Evolutionary conservation across 2,113 vertebrate genomes (phyloP).

Genomic region (Neolamprologus cancellatus): DNA sequence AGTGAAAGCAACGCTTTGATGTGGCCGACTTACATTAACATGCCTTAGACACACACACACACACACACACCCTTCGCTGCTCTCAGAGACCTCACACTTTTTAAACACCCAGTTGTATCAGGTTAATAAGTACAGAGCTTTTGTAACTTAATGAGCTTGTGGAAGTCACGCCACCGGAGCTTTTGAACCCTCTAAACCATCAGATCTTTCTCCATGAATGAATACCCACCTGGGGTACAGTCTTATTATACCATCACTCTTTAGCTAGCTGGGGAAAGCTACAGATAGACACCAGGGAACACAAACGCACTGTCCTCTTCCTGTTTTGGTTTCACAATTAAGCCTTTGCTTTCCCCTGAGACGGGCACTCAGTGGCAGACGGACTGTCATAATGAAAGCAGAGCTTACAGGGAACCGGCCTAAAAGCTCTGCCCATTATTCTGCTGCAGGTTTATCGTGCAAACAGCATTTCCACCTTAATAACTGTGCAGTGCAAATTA

Average conservation of each 20-base stretch:
- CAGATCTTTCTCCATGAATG: neutral
- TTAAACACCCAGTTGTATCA: neutral
- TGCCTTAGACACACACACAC: neutral
- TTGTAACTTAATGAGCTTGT: neutral
- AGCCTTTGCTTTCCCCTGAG: neutral
- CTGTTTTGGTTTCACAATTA: neutral
- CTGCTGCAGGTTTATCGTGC: rapidly evolving
- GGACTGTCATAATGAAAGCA: neutral
- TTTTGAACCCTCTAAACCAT: neutral
- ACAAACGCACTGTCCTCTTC: neutral
- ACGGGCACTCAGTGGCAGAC: neutral
- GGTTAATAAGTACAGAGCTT: neutral
- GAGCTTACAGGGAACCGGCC: neutral
- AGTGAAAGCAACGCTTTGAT: neutral
- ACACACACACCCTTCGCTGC: neutral
- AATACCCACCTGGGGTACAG: neutral
- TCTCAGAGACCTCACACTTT: neutral
- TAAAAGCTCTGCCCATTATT: neutral
- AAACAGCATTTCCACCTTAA: neutral
- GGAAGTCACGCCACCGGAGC: neutral
- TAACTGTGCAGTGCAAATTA: neutral
- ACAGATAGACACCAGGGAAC: neutral
- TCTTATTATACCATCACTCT: neutral
- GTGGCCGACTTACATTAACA: neutral
- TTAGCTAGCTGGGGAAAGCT: neutral